A percentile compares a stretch with the other conserved stretches of the same genome.
phyloP scores from a whole-genome alignment of 1,140 invertebrate species.

The Bombus balteatus region DNA sequence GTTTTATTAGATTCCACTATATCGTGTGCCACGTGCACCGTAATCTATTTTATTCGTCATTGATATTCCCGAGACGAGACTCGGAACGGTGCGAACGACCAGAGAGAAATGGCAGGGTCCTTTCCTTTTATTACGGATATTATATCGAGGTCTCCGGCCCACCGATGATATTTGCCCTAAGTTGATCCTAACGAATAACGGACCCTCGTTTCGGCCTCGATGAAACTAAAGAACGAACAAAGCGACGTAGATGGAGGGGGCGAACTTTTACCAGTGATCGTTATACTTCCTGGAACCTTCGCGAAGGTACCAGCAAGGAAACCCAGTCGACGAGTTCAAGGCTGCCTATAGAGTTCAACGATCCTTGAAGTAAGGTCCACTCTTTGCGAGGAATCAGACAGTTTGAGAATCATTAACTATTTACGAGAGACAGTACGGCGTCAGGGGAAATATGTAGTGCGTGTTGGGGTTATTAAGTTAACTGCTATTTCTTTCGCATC shows the following conservation, averaged over 20 bases:
- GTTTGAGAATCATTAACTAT: constrained; percentile 54
- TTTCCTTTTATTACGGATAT: neutral
- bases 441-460: constrained; percentile 3
- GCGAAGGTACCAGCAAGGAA: constrained; percentile 67
- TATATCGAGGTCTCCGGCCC: neutral
- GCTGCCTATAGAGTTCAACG: constrained; percentile 62
- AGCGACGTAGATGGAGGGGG: constrained; percentile 12
- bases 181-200: constrained; percentile 58
- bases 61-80: neutral
- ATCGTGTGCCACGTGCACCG: neutral
- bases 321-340: constrained; percentile 70
- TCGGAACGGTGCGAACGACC: neutral
- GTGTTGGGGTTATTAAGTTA: constrained; percentile 15
- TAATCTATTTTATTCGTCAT: neutral
- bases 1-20: neutral
- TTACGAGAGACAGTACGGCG: constrained; percentile 41
- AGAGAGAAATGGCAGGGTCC: neutral
- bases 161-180: constrained; percentile 30
- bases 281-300: constrained; percentile 70
- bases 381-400: constrained; percentile 41
- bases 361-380: constrained; percentile 53
- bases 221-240: constrained; percentile 55
- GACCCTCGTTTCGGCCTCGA: constrained; percentile 34
- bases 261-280: constrained; percentile 60
- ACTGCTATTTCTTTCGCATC: neutral